phyloP scores from a whole-genome alignment of 2,113 vertebrate genomes.

The Leucopternis melanops region DNA sequence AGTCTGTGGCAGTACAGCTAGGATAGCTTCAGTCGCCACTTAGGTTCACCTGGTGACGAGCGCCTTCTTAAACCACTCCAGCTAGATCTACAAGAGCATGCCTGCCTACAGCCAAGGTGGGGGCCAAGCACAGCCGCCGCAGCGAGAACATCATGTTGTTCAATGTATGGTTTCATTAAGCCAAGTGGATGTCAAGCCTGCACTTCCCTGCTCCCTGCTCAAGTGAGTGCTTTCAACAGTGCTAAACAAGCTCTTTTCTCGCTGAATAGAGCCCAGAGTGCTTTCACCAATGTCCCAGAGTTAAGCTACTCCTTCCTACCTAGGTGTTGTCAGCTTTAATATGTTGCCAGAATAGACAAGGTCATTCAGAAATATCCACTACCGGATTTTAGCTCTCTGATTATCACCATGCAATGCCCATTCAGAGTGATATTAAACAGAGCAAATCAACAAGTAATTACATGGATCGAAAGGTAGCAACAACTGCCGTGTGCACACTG shows the following conservation, averaged over 20 bases:
- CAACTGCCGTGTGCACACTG: neutral
- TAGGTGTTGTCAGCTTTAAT: neutral
- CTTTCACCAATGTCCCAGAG: neutral
- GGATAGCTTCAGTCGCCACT: neutral
- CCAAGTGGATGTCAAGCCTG: neutral
- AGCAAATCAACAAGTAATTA: conserved; percentile 36
- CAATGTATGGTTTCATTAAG: neutral
- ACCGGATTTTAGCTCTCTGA: neutral
- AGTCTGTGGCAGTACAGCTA: neutral
- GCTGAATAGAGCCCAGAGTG: neutral
- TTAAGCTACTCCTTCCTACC: neutral
- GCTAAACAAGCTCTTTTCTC: neutral
- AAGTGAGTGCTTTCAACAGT: fast-evolving
- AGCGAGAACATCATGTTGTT: neutral
- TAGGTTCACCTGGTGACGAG: neutral
- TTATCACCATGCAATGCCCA: conserved; percentile 18
- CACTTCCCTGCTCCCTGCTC: neutral
- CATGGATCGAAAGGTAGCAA: neutral
- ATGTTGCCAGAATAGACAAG: neutral
- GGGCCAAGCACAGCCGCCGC: neutral
- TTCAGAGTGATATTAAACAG: neutral
- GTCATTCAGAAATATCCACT: neutral
- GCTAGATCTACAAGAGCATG: neutral
- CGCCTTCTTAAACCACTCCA: neutral
- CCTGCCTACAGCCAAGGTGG: neutral